Evolutionary conservation across 1,140 invertebrate genomes (phyloP).

Genomic region (Alviniconcha marisindica): DNA sequence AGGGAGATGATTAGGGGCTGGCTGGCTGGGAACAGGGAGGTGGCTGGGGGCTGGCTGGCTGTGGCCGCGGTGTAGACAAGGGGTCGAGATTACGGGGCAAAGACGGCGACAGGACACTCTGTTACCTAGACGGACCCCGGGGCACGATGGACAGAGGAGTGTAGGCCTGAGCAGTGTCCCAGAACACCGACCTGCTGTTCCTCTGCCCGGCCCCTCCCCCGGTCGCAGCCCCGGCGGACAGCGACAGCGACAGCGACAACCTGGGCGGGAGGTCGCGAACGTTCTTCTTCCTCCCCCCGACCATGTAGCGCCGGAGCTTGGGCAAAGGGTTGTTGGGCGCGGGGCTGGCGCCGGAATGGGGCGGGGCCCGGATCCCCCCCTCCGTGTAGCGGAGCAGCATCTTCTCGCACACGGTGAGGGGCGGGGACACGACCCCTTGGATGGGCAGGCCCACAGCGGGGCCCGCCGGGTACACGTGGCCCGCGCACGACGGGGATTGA

Average conservation of each 20-base stretch:
- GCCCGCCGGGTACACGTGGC: not conserved
- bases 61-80: not conserved
- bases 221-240: not conserved
- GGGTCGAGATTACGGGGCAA: not conserved
- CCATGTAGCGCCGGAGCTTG: constrained; percentile 5
- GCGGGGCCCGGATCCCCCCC: not conserved
- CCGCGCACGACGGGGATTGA: not conserved
- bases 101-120: not conserved
- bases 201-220: not conserved
- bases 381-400: not conserved
- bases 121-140: not conserved
- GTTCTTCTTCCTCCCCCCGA: not conserved
- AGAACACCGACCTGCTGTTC: not conserved
- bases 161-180: not conserved
- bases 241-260: constrained; percentile 4
- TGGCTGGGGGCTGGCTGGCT: not conserved
- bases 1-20: not conserved
- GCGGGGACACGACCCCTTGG: not conserved
- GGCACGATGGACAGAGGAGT: not conserved
- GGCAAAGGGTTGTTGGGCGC: not conserved
- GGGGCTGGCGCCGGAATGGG: not conserved
- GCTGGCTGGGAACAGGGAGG: not conserved
- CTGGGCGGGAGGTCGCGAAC: not conserved
- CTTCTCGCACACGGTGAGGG: not conserved
- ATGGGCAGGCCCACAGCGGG: not conserved